phyloP scores from a whole-genome alignment of 2,888 invertebrate genomes.

The Resseliella maxima region DNA sequence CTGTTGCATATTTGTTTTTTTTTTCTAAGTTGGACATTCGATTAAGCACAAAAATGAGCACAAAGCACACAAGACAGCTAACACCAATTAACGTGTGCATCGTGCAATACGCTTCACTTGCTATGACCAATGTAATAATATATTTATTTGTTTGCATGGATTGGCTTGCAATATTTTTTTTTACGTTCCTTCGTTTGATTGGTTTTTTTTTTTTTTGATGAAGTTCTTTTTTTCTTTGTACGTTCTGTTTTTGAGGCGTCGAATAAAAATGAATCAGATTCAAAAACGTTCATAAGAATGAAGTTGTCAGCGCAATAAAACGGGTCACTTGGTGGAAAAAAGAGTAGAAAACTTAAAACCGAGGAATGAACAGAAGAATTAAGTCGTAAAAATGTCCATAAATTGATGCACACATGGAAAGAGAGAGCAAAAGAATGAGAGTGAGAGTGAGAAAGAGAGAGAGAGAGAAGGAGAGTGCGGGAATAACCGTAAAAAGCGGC shows the following conservation, averaged over 20 bases:
- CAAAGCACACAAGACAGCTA: neutral
- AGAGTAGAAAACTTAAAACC: too few species aligned
- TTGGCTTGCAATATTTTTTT: too few species aligned
- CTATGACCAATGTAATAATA: neutral
- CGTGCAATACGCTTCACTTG: neutral
- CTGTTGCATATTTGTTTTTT: too few species aligned
- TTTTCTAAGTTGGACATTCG: neutral
- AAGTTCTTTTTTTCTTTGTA: neutral
- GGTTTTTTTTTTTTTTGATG: neutral
- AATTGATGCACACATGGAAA: too few species aligned
- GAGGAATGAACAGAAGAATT: neutral
- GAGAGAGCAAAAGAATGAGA: too few species aligned
- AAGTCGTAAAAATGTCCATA: constrained; percentile 17
- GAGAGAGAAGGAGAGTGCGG: too few species aligned
- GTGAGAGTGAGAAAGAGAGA: too few species aligned
- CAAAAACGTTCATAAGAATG: constrained; percentile 24
- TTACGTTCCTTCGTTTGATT: too few species aligned
- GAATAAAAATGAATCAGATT: constrained; percentile 45
- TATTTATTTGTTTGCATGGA: neutral
- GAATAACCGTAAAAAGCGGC: too few species aligned
- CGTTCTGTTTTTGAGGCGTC: neutral
- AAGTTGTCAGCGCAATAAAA: constrained; percentile 8
- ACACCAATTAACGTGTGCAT: constrained; percentile 51
- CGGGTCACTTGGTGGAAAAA: too few species aligned
- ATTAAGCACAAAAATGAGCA: constrained; percentile 11